Evolutionary conservation across 2,797 vertebrate genomes (phyloP), one percentile per base, ranked within the genome.

Genomic region (Poecilia picta): DNA sequence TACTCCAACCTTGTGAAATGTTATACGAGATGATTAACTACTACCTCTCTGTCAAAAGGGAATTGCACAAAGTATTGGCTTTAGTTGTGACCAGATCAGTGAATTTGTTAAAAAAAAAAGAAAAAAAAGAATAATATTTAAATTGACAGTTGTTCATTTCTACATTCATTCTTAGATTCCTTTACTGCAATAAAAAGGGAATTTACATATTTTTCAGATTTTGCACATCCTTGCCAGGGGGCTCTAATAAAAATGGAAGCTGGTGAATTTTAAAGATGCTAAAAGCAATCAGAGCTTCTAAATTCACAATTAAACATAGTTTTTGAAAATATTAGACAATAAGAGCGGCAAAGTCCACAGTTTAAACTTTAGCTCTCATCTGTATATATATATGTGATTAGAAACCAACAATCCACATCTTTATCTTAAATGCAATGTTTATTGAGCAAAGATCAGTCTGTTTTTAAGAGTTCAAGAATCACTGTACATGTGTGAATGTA

Each of bases 401-500:
- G 64, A 39, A 66, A 66, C 16, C 16, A 68, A 5, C 5, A 41
- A 39, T 20, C 10, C 16, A 23, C 64, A 66, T 68, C 18, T 68
- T 16, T 45, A 45, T 71, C 12, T 43, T 8, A 15, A 28, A 71
- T 15, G 25, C 15, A 45, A 71, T 71, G 5, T 28, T 16, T 71
- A 71, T n/a, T 28, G 41, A 20, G 11, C 3, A 4, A n/a, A 71
- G 12, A 16, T 28, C 23, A 16, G 36, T 12, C 10, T 25, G 39
- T 25, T 43, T 25, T 25, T 39, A 70, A 70, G 20, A 41, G 8
- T 10, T 36, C 18, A 23, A 45, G 5, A 71, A 45, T 18, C 11
- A 1, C 25, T 45, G 43, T 8, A 74, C 81, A 76, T 57, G 57
- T 74, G 20, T 79, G 59, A 83, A 84, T 46, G 75, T 55, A 72